Conservation (phyloP, 2,797 vertebrate species). For the Scleropages formosus region DNA sequence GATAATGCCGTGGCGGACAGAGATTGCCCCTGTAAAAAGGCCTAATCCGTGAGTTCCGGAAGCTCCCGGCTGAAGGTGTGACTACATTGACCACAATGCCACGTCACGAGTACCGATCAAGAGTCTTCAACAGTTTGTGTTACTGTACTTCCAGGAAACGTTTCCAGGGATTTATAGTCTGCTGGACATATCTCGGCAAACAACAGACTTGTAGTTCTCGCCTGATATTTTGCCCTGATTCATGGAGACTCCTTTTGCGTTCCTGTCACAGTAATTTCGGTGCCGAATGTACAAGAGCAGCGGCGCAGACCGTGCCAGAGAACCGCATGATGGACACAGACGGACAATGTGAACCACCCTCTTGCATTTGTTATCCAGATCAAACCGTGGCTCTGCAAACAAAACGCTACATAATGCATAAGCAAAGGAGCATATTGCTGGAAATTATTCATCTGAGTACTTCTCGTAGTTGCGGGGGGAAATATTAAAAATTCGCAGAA, state of each 20-base stretch:
- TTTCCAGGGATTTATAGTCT: conserved; percentile 60
- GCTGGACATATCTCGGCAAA: conserved; percentile 22
- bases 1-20: neutral
- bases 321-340: conserved; percentile 37
- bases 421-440: conserved; percentile 44
- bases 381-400: conserved; percentile 35
- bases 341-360: conserved; percentile 41
- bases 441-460: conserved; percentile 43
- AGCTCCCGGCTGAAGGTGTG: too few relatives aligned
- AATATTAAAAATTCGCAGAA: too few relatives aligned
- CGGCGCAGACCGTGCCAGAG: conserved; percentile 32
- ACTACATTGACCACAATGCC: too few relatives aligned
- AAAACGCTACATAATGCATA: conserved; percentile 53
- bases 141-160: conserved; percentile 45
- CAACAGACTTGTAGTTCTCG: conserved; percentile 47
- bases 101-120: too few relatives aligned
- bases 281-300: neutral
- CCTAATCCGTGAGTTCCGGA: neutral
- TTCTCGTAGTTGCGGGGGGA: too few relatives aligned
- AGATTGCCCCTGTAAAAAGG: neutral
- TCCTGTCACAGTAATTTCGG: conserved; percentile 55
- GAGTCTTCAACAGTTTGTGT: neutral
- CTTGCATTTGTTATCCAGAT: conserved; percentile 56
- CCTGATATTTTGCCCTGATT: conserved; percentile 51
- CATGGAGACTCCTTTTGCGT: conserved; percentile 63